phyloP scores from a whole-genome alignment of 2,888 invertebrate genomes.

The Diarsia dahlii region DNA sequence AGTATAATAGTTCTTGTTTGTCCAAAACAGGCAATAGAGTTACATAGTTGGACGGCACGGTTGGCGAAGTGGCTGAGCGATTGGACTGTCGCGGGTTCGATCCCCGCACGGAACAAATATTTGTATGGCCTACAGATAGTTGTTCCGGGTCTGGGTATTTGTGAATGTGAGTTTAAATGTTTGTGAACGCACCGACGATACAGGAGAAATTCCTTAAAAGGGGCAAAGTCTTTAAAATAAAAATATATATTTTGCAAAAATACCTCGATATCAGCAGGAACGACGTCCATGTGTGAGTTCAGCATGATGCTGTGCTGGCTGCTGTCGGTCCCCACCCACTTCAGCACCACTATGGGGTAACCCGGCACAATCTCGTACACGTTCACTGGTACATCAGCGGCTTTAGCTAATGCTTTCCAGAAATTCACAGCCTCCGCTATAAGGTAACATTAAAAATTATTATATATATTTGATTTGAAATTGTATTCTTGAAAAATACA shows the following conservation, averaged over 20 bases:
- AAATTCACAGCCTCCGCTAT: slow-evolving; percentile 91
- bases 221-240: too few relatives aligned
- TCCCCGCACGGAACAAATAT: too few relatives aligned
- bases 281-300: slow-evolving; percentile 98
- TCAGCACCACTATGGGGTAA: slow-evolving; percentile 95
- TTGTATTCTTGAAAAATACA: background rate
- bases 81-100: too few relatives aligned
- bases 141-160: too few relatives aligned
- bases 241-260: too few relatives aligned
- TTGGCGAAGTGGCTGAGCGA: too few relatives aligned
- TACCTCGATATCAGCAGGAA: slow-evolving; percentile 94
- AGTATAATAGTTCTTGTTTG: background rate
- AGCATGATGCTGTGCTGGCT: slow-evolving; percentile 93
- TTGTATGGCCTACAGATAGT: too few relatives aligned
- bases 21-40: background rate
- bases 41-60: too few relatives aligned
- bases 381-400: slow-evolving; percentile 91
- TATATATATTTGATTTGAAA: too few relatives aligned
- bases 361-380: slow-evolving; percentile 84
- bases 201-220: too few relatives aligned
- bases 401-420: slow-evolving; percentile 92
- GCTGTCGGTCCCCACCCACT: slow-evolving; percentile 94
- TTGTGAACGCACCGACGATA: too few relatives aligned
- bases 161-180: too few relatives aligned
- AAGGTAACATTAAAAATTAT: background rate